A percentile compares a stretch with the other conserved stretches of the same genome.
Evolutionary conservation across 2,797 vertebrate genomes (phyloP).

Genomic region (Ciconia nigra): DNA sequence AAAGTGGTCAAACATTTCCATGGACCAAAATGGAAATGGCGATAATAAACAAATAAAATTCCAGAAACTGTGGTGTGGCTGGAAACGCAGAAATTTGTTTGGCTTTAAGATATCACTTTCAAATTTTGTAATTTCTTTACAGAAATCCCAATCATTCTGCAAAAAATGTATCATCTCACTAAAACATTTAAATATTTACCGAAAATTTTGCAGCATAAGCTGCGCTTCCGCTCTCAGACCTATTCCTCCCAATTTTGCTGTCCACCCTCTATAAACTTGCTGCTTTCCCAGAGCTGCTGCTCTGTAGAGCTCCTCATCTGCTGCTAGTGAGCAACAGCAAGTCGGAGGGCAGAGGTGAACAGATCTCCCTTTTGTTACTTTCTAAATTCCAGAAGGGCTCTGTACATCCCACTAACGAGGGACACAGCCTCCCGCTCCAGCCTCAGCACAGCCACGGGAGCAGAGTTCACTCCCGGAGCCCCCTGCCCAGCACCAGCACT

Average conservation of each 20-base stretch:
- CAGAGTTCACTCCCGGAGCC: not conserved
- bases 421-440: not conserved
- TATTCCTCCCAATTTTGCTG: not conserved
- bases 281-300: not conserved
- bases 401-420: not conserved
- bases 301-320: not conserved
- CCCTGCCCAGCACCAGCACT: not conserved
- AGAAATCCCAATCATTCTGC: not conserved
- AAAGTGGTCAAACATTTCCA: not conserved
- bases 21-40: not conserved
- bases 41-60: not conserved
- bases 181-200: not conserved
- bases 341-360: not conserved
- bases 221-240: not conserved
- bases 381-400: not conserved
- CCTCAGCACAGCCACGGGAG: not conserved
- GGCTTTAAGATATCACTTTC: not conserved
- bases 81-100: not conserved
- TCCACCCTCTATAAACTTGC: not conserved
- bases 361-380: not conserved
- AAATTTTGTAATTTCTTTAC: not conserved
- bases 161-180: not conserved
- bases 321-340: not conserved
- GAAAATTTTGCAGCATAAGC: not conserved
- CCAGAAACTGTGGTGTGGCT: not conserved